Evolutionary conservation across 1,140 invertebrate species (phyloP), one percentile per base, ranked within the genome.

Genomic region (Ylistrum balloti): DNA sequence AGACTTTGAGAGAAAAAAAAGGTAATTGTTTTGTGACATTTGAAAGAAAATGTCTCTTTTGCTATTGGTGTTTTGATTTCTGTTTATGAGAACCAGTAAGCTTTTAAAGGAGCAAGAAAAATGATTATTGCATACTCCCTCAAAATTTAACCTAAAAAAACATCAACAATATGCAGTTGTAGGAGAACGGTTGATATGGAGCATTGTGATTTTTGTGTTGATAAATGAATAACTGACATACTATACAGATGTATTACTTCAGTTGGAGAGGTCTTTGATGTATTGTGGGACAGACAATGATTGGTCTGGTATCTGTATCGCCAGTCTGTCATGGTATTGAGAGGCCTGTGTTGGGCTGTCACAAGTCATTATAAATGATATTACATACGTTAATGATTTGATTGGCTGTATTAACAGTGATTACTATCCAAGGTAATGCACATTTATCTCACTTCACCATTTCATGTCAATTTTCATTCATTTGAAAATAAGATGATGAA

Each of bases 1-100:
- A 74, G 56, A 74, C 56, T 74, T 74, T 74, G 28, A 74, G 56
- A 74, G 56, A 74, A 74, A 74, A 74, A 74, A 74, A 28, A 3
- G 28, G 56, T 74, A 28, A 74, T 74, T 74, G 56, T 74, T 74
- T 74, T 74, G 2, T 74, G 56, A 28, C 56, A 74, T 74, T 28
- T 74, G 22, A 74, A 74, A 2, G 22, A 74, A 74, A 7, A 28
- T 74, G 56, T 28, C 1, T 74, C n/a, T n/a, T 74, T n/a, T 28
- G 22, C 22, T 74, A 5, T 74, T 74, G 2, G 13, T 3, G 45
- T 20, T 11, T 74, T 7, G 56, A 74, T n/a, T 9, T 74, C 22
- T 5, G 56, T 74, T 11, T 17, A 5, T 28, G 28, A 28, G 56
- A 74, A 74, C 28, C 9, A 74, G 28, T 74, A 28, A 28, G 3